Evolutionary conservation across 1,140 invertebrate genomes (phyloP), one percentile per base, ranked within the genome.

Genomic region (Sitobion miscanthi): DNA sequence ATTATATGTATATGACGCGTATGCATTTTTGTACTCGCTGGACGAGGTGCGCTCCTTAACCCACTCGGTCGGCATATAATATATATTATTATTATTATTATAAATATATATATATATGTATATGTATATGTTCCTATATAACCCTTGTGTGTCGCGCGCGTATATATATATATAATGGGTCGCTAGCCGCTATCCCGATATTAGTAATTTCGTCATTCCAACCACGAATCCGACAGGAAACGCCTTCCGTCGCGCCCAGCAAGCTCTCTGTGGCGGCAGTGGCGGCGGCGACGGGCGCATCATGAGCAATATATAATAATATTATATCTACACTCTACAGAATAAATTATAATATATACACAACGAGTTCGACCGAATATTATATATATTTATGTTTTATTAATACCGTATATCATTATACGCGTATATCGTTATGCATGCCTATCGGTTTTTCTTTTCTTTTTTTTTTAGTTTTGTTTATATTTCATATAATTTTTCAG

Each of bases 151-250:
- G 62, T 77, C 4, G 49, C 49, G 88, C n/a, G 49, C 9, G 88
- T n/a, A 14, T 91, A 25, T 38, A 2, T 21, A 3, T 83, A 83
- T 83, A 23, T 85, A 21, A 85, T 85, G 38, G 21, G 9, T 85
- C 9, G 30, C 62, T 69, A 69, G 62, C 25, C 86, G 47, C 25
- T 49, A 49, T 49, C 25, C 14, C 47, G 45, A 35, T 42, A 54
- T 38, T 85, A 45, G 91, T 35, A 35, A 83, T 57, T 57, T 93
- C 91, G 91, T 93, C 91, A 93, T 93, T 93, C 91, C 52, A 52
- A 69, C 91, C 91, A 93, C 91, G 91, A 93, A 93, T 83, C 91
- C 91, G 91, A 93, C 91, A 93, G 91, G 91, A 93, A 93, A 93
- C 91, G 91, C 82, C 91, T 93, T 93, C 52, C 91, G 91, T 83